Percentiles rank a stretch among this genome's conserved stretches.
Conservation (phyloP, 92 coral and sea anemone genomes). For the Pocillopora grandis region DNA sequence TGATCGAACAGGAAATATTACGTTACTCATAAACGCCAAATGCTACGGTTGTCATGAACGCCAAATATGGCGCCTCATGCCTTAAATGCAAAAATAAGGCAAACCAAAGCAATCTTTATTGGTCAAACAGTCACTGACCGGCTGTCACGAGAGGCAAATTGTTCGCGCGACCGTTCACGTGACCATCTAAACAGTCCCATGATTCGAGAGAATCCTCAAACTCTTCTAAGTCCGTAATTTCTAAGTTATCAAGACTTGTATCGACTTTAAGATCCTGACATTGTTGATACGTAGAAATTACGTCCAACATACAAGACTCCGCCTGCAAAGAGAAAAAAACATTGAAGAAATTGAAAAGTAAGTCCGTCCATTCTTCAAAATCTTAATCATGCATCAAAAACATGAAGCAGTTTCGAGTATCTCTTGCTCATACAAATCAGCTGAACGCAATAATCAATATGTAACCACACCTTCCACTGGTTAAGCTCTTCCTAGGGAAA, state of each 20-base stretch:
- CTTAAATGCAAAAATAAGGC: background rate
- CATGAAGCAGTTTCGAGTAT: too few species aligned
- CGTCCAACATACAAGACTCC: conserved; percentile 72
- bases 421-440: too few species aligned
- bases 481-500: too few species aligned
- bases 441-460: too few species aligned
- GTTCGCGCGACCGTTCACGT: conserved; percentile 15
- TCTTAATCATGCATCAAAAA: too few species aligned
- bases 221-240: conserved; percentile 79
- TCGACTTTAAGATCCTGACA: conserved; percentile 79
- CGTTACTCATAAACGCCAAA: too few species aligned
- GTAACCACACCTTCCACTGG: too few species aligned
- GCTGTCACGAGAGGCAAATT: background rate
- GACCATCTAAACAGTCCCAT: conserved; percentile 81
- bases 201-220: conserved; percentile 80
- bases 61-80: background rate
- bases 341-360: too few species aligned
- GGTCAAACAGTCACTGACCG: background rate
- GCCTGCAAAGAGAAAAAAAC: conserved; percentile 53
- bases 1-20: too few species aligned
- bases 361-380: too few species aligned
- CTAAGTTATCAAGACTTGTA: conserved; percentile 62
- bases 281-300: conserved; percentile 90
- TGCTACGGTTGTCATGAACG: too few species aligned
- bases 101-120: background rate